These are phyloP conservation scores for Bombus confusus DNA, from an alignment of 1,140 invertebrate genomes.

Conservation along the genomic window DNA sequence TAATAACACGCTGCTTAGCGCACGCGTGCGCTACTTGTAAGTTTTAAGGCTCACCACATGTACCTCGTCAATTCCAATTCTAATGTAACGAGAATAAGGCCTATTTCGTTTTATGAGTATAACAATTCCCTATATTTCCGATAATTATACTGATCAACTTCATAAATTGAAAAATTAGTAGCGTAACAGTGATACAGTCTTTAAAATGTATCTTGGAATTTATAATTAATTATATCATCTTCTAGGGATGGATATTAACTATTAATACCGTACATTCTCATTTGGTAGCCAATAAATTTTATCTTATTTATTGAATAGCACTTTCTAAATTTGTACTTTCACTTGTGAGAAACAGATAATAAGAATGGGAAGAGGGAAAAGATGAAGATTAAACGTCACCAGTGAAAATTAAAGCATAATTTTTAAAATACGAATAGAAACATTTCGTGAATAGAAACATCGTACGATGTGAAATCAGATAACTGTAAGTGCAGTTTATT, in stretches of 20 bases:
- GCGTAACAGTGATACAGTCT: background rate
- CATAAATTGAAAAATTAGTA: background rate
- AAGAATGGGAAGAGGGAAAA: too few species aligned
- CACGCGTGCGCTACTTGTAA: slow-evolving; percentile 14
- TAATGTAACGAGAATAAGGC: too few species aligned
- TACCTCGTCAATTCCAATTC: background rate
- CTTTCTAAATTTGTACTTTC: too few species aligned
- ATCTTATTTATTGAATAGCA: too few species aligned
- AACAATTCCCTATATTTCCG: background rate
- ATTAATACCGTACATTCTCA: too few species aligned
- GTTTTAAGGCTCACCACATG: background rate
- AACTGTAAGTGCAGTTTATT: background rate
- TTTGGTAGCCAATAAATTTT: background rate
- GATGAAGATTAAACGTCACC: too few species aligned
- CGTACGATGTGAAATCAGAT: background rate
- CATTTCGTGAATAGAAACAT: background rate
- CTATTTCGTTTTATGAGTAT: background rate
- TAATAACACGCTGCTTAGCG: slow-evolving; percentile 23
- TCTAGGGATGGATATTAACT: background rate
- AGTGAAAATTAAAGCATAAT: too few species aligned
- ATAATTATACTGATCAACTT: background rate
- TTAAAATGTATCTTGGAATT: background rate
- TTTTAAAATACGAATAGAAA: background rate
- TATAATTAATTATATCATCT: background rate
- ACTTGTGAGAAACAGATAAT: too few species aligned